Evolutionary conservation across 2,888 invertebrate genomes (phyloP).

Genomic region (Idaea straminata): DNA sequence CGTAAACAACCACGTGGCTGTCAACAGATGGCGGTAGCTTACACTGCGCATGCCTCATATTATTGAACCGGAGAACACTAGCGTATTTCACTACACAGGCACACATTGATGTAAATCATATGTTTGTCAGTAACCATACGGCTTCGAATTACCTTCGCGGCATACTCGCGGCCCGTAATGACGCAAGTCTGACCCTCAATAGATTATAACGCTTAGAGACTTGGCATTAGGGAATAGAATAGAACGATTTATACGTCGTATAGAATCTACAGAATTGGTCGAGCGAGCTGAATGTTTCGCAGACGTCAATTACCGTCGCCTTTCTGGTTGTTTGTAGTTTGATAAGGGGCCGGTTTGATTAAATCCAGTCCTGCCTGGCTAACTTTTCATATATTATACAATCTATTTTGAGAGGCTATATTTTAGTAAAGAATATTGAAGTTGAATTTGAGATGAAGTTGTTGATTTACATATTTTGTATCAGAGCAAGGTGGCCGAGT

Average conservation of each 20-base stretch:
- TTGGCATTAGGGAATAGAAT: slow-evolving; percentile 14
- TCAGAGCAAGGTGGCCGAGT: no score
- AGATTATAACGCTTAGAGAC: slow-evolving; percentile 35
- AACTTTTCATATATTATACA: neutral
- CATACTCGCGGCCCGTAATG: slow-evolving; percentile 50
- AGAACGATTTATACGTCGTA: slow-evolving; percentile 13
- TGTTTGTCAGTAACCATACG: slow-evolving; percentile 70
- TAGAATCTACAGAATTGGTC: slow-evolving; percentile 51
- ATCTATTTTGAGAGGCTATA: neutral
- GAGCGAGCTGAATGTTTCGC: slow-evolving; percentile 64
- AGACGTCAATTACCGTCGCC: slow-evolving; percentile 68
- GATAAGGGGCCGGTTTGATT: slow-evolving; percentile 27
- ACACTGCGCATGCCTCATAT: slow-evolving; percentile 64
- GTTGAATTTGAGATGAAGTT: no score
- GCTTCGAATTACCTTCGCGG: slow-evolving; percentile 67
- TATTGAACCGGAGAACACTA: slow-evolving; percentile 67
- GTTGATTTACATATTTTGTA: no score
- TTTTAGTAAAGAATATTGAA: no score
- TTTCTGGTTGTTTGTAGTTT: slow-evolving; percentile 57
- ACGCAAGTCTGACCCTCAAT: slow-evolving; percentile 46
- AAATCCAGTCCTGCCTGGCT: slow-evolving; percentile 18
- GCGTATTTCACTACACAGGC: slow-evolving; percentile 28
- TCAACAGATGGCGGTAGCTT: slow-evolving; percentile 72
- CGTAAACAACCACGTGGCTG: slow-evolving; percentile 37
- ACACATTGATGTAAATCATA: slow-evolving; percentile 66